These are phyloP conservation scores for Tetragnatha montana DNA, from an alignment of 2,888 invertebrate genomes.

Conservation along the genomic window DNA sequence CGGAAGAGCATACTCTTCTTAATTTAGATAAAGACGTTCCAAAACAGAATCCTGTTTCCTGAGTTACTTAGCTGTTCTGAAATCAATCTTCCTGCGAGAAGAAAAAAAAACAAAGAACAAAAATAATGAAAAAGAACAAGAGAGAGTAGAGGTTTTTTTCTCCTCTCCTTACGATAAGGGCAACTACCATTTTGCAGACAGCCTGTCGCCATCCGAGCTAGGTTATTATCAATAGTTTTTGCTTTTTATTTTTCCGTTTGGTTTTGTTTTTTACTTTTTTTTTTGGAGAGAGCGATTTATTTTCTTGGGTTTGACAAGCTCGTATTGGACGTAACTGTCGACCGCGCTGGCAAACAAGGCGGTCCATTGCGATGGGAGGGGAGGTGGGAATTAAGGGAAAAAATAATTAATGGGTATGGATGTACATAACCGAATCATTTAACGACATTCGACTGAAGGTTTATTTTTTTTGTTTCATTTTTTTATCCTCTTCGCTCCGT, in stretches of 20 bases:
- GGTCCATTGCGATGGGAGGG: background rate
- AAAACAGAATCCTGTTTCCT: constrained; percentile 61
- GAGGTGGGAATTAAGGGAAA: constrained; percentile 25
- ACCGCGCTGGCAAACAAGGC: constrained; percentile 19
- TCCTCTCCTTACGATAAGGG: constrained; percentile 37
- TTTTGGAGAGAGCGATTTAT: constrained; percentile 37
- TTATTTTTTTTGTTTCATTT: constrained; percentile 10
- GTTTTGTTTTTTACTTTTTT: constrained; percentile 25
- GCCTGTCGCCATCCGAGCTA: constrained; percentile 54
- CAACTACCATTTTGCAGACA: constrained; percentile 56
- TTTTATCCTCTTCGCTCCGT: background rate
- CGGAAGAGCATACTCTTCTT: constrained; percentile 64
- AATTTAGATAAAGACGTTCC: constrained; percentile 65
- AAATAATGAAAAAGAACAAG: constrained; percentile 33
- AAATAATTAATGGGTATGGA: constrained; percentile 46
- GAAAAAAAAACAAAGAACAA: constrained; percentile 15
- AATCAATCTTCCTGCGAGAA: constrained; percentile 56
- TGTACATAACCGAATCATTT: background rate
- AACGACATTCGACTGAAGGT: background rate
- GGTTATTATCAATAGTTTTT: constrained; percentile 57
- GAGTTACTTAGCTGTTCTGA: constrained; percentile 45
- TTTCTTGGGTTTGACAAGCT: constrained; percentile 49
- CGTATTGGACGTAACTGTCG: constrained; percentile 20
- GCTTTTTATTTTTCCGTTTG: background rate
- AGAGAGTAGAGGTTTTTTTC: background rate